phyloP scores from a whole-genome alignment of 2,113 vertebrate genomes.

The Pavo muticus region DNA sequence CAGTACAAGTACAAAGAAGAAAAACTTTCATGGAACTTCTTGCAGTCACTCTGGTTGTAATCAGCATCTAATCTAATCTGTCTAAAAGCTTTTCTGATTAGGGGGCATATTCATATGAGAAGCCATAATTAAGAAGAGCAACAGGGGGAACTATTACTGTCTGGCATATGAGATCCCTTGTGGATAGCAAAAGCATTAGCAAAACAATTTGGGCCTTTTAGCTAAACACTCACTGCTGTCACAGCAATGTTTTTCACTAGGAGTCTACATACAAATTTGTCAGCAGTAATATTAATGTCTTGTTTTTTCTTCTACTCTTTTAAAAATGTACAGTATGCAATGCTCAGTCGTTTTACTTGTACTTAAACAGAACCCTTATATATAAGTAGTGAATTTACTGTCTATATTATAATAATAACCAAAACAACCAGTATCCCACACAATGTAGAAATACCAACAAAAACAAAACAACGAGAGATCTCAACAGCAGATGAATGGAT shows the following conservation, averaged over 20 bases:
- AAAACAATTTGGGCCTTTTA: slow-evolving; percentile 50
- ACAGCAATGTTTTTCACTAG: slow-evolving; percentile 9
- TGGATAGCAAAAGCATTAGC: slow-evolving; percentile 39
- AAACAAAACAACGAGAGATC: background rate
- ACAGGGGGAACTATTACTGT: slow-evolving; percentile 2
- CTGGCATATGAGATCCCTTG: slow-evolving; percentile 14
- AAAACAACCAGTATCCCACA: background rate
- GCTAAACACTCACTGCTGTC: background rate
- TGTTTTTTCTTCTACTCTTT: background rate
- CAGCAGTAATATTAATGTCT: background rate
- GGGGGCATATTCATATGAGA: slow-evolving; percentile 41
- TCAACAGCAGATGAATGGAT: background rate
- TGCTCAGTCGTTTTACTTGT: background rate
- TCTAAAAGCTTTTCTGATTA: slow-evolving; percentile 60
- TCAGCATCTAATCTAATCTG: slow-evolving; percentile 23
- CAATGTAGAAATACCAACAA: background rate
- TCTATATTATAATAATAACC: background rate
- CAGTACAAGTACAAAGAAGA: background rate
- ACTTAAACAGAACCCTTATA: background rate
- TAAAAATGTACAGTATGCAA: background rate
- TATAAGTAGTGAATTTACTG: background rate
- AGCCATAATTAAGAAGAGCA: slow-evolving; percentile 26
- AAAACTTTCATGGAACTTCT: background rate
- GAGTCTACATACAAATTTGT: background rate
- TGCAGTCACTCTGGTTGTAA: background rate